These are phyloP conservation scores for Papilio protenor DNA, from an alignment of 2,888 invertebrate genomes.

Conservation along the genomic window DNA sequence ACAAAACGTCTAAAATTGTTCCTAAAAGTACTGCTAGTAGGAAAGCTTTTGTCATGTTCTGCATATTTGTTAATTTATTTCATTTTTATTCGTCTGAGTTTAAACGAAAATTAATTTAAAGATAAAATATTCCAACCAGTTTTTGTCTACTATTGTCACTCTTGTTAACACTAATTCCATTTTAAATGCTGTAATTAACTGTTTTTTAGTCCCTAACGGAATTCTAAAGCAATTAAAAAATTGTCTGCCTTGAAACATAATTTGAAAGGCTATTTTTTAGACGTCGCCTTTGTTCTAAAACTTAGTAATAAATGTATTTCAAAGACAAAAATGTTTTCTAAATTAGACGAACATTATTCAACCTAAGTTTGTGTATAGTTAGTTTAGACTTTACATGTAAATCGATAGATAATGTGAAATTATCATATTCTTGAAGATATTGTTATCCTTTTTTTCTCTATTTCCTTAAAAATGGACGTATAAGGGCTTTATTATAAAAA, in stretches of 20 bases:
- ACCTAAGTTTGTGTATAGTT: not conserved
- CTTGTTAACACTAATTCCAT: slow-evolving; percentile 1
- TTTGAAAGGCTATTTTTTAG: not conserved
- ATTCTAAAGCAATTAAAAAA: not conserved
- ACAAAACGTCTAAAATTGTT: too few species aligned
- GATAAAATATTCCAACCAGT: not conserved
- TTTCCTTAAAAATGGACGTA: too few species aligned
- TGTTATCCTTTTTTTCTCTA: too few species aligned
- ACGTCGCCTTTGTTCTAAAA: not conserved
- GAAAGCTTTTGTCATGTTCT: not conserved
- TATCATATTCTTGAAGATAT: too few species aligned
- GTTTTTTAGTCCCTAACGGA: not conserved
- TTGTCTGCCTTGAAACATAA: not conserved
- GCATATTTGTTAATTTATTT: not conserved
- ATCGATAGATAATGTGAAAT: too few species aligned
- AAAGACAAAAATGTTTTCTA: not conserved
- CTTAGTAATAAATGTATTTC: not conserved
- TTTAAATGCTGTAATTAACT: slow-evolving; percentile 7
- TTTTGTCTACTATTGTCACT: not conserved
- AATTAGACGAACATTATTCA: not conserved
- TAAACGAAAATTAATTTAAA: not conserved
- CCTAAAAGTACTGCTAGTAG: not conserved
- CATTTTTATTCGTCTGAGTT: not conserved
- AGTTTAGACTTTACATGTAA: too few species aligned
- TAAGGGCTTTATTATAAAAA: not conserved